Conservation (phyloP, 1,140 invertebrate species). For the Drosophila micromelanica region DNA sequence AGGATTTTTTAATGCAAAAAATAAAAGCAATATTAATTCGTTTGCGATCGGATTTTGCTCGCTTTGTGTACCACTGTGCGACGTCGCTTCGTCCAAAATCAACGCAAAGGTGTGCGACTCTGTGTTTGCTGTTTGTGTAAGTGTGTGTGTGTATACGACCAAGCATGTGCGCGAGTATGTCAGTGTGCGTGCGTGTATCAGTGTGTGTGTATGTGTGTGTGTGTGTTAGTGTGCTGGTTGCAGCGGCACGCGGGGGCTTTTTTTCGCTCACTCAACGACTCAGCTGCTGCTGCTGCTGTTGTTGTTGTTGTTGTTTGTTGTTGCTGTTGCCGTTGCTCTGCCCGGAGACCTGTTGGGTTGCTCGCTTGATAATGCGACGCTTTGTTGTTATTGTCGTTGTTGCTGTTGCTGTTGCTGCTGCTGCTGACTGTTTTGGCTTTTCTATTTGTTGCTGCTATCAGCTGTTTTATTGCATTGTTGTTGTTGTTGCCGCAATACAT, state of each 20-base stretch:
- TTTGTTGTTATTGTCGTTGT: conserved; percentile 55
- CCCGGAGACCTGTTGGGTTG: conserved; percentile 79
- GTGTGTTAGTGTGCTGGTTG: conserved; percentile 59
- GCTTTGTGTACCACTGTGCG: conserved; percentile 34
- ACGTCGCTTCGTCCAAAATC: conserved; percentile 71
- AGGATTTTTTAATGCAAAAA: too few species aligned
- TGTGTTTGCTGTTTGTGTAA: conserved; percentile 44
- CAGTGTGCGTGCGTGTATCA: conserved; percentile 32
- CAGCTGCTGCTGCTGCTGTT: conserved; percentile 20
- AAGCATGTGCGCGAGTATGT: conserved; percentile 26
- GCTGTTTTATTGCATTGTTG: conserved; percentile 80
- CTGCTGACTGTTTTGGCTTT: conserved; percentile 53
- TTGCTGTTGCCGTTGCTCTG: conserved; percentile 38
- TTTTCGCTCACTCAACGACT: conserved; percentile 56
- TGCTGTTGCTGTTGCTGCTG: conserved; percentile 27
- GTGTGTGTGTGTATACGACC: conserved; percentile 13
- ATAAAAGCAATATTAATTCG: not conserved
- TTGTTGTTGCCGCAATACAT: conserved; percentile 56
- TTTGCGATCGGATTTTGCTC: conserved; percentile 19
- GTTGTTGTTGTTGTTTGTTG: conserved; percentile 13
- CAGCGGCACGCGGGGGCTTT: conserved; percentile 76
- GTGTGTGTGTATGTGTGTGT: conserved; percentile 39
- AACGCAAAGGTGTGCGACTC: conserved; percentile 81
- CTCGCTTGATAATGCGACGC: conserved; percentile 75
- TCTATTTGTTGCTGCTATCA: conserved; percentile 76